Evolutionary conservation across 2,113 vertebrate species (phyloP).

Genomic region (Sorex fumeus): DNA sequence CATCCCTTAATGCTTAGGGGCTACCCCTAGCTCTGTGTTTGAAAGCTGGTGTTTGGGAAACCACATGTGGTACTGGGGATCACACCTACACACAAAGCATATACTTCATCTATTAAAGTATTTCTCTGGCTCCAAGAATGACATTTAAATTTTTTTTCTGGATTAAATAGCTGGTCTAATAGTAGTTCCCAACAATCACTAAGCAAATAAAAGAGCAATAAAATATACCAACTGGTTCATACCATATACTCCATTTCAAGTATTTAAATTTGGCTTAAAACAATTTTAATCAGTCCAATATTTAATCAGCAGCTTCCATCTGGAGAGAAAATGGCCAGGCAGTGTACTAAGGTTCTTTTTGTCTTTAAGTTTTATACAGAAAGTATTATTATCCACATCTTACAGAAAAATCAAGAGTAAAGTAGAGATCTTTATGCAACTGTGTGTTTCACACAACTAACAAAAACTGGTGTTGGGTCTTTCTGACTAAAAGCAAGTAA

Average conservation of each 20-base stretch:
- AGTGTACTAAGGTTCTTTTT: background rate
- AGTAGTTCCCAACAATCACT: background rate
- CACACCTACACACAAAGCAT: too few relatives aligned
- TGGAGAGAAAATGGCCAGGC: background rate
- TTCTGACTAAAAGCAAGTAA: background rate
- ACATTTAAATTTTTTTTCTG: background rate
- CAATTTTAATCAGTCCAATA: conserved; percentile 16
- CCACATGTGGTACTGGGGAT: too few relatives aligned
- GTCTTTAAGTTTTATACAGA: conserved; percentile 2
- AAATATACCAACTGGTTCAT: conserved; percentile 12
- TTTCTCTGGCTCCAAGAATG: too few relatives aligned
- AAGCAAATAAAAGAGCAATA: conserved; percentile 31
- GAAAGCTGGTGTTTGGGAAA: too few relatives aligned
- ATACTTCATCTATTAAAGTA: too few relatives aligned
- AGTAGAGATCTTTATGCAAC: background rate
- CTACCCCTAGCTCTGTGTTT: too few relatives aligned
- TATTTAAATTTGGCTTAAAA: background rate
- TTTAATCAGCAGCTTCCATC: background rate
- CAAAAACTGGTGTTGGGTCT: background rate
- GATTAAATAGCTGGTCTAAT: background rate
- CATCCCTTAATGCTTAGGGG: too few relatives aligned
- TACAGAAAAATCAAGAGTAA: conserved; percentile 14
- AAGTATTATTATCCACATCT: background rate
- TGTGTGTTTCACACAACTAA: background rate
- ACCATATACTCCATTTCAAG: background rate